Conservation (phyloP, 2,113 vertebrate genomes). For the Phylloscopus whistleri region DNA sequence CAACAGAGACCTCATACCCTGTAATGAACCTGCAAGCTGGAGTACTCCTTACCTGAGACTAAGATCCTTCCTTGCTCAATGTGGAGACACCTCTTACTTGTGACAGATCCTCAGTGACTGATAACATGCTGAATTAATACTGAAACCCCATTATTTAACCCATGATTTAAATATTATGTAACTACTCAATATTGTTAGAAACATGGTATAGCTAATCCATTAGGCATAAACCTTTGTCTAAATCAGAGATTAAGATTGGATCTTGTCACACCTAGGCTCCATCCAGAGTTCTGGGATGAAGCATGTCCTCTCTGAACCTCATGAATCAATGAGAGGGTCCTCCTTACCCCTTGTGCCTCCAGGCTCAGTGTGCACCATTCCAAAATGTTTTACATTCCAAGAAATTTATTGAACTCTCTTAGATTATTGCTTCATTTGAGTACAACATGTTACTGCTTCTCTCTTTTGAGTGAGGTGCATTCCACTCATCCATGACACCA, state of each 20-base stretch:
- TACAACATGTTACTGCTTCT: background rate
- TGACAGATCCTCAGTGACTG: background rate
- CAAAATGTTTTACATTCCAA: background rate
- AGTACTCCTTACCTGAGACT: background rate
- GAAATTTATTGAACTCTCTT: background rate
- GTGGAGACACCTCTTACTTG: background rate
- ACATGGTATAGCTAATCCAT: background rate
- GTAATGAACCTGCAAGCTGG: background rate
- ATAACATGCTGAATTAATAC: background rate
- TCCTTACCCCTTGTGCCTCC: background rate
- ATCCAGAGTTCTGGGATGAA: background rate
- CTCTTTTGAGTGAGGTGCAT: background rate
- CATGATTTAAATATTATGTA: too few species aligned
- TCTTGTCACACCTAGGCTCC: background rate
- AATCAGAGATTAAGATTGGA: background rate
- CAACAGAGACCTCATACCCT: background rate
- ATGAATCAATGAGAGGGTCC: background rate
- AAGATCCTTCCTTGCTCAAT: background rate
- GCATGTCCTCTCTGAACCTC: rapidly evolving
- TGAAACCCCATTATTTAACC: background rate
- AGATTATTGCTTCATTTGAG: background rate
- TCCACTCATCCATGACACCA: background rate
- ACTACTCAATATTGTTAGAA: background rate
- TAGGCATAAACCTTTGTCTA: background rate
- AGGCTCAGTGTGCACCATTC: background rate